Evolutionary conservation across 2,113 vertebrate species (phyloP).

Genomic region (Mesitornis unicolor): DNA sequence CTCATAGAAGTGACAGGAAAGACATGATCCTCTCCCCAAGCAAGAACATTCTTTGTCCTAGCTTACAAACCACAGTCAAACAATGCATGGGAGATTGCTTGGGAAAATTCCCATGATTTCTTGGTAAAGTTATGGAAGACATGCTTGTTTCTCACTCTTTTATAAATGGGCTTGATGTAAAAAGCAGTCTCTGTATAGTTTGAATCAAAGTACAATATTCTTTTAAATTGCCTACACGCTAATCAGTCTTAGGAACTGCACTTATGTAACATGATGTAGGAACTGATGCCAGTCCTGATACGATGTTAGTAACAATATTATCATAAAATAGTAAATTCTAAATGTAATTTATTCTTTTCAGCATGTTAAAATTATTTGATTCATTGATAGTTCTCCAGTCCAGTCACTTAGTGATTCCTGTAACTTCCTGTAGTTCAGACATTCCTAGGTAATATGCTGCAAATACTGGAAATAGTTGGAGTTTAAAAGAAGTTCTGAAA

Average conservation of each 20-base stretch:
- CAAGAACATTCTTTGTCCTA: not conserved
- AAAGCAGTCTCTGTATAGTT: not conserved
- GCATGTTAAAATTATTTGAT: slow-evolving; percentile 30
- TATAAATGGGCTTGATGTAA: not conserved
- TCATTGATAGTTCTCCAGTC: slow-evolving; percentile 24
- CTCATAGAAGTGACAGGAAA: not conserved
- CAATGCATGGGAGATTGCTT: not conserved
- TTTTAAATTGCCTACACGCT: not conserved
- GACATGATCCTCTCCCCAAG: not conserved
- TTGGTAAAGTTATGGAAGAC: not conserved
- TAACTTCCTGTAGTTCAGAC: not conserved
- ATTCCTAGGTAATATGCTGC: slow-evolving; percentile 24
- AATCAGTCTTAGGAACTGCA: not conserved
- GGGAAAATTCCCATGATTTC: not conserved
- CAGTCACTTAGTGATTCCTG: slow-evolving; percentile 1
- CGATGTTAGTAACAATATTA: not conserved
- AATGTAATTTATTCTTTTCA: not conserved
- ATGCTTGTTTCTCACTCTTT: not conserved
- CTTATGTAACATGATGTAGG: not conserved
- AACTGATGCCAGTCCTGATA: not conserved
- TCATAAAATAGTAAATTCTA: not conserved
- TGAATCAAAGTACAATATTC: not conserved
- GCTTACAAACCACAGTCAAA: not conserved
- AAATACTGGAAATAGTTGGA: slow-evolving; percentile 26
- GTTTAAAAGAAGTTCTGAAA: not conserved